phyloP scores from a whole-genome alignment of 2,797 vertebrate species.

The Spatula versicolor region DNA sequence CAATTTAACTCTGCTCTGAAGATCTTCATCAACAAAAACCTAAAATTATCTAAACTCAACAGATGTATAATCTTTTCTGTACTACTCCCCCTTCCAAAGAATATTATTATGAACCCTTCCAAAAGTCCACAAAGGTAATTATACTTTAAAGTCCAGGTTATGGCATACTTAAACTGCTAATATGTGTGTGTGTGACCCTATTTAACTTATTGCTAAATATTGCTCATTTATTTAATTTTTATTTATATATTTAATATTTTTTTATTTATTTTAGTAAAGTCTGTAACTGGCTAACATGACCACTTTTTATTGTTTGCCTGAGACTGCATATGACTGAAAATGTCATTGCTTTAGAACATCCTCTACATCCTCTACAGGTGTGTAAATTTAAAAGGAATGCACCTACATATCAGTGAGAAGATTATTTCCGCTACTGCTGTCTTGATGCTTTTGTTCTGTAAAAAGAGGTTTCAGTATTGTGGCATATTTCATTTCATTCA shows the following conservation, averaged over 20 bases:
- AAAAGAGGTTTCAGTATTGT: not conserved
- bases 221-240: not conserved
- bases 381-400: not conserved
- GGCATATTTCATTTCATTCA: not conserved
- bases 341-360: not conserved
- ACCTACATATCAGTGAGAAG: not conserved
- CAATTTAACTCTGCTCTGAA: not conserved
- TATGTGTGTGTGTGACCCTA: not conserved
- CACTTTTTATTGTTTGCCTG: not conserved
- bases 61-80: not conserved
- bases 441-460: not conserved
- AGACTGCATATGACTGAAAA: not conserved
- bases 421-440: not conserved
- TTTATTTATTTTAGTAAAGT: not conserved
- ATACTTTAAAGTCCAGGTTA: not conserved
- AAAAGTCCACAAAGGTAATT: not conserved
- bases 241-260: not conserved
- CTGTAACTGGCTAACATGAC: not conserved
- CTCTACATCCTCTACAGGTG: accelerated
- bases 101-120: not conserved
- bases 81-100: not conserved
- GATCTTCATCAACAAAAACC: not conserved
- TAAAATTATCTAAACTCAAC: not conserved
- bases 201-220: not conserved
- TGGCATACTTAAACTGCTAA: not conserved